phyloP scores from a whole-genome alignment of 1,140 invertebrate genomes.

The Trinorchestia longiramus region DNA sequence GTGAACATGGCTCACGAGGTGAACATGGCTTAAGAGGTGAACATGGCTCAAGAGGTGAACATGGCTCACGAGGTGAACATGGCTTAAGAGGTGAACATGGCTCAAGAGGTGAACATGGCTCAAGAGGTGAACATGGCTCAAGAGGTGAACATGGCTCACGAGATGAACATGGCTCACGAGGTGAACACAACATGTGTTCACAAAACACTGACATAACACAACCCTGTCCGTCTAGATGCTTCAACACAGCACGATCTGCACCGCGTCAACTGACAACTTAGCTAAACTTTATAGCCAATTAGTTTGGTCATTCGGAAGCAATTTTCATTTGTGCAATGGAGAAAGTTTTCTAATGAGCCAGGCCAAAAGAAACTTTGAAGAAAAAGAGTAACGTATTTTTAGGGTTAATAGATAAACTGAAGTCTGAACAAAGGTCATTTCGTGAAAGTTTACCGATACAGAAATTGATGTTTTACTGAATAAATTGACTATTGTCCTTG shows the following conservation, averaged over 20 bases:
- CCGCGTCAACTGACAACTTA: neutral
- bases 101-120: too few relatives aligned
- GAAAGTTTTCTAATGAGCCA: neutral
- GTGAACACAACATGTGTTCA: too few relatives aligned
- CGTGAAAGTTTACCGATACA: neutral
- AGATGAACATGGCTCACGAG: too few relatives aligned
- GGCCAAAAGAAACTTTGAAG: neutral
- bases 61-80: too few relatives aligned
- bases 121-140: too few relatives aligned
- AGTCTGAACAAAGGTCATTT: neutral
- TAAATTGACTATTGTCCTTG: neutral
- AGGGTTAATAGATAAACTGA: neutral
- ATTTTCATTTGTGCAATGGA: neutral
- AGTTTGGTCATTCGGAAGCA: neutral
- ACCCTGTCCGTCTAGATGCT: neutral
- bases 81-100: too few relatives aligned
- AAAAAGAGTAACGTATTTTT: neutral
- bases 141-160: too few relatives aligned
- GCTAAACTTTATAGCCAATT: neutral
- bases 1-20: too few relatives aligned
- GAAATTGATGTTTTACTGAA: neutral
- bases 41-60: too few relatives aligned
- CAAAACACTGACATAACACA: neutral
- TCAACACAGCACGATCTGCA: neutral
- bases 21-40: too few relatives aligned